Percentiles rank a stretch among this genome's conserved stretches.
Evolutionary conservation across 2,113 vertebrate genomes (phyloP).

Genomic region (Misgurnus mizolepis): DNA sequence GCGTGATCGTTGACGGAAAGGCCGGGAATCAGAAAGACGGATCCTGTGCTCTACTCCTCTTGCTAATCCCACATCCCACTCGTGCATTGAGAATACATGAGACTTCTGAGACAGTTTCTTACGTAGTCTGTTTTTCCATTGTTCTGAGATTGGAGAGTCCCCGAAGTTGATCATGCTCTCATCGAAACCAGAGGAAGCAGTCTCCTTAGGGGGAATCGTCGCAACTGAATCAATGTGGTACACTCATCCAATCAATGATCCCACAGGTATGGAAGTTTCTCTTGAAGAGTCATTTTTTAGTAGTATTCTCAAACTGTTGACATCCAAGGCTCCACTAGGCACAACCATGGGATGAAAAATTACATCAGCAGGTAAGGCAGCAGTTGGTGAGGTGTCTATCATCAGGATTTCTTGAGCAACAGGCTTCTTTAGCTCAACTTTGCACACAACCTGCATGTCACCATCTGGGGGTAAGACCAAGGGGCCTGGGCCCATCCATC

Average conservation of each 20-base stretch:
- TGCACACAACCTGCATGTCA: background rate
- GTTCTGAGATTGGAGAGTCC: background rate
- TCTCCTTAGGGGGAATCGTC: background rate
- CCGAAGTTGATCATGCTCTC: constrained; percentile 4
- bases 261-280: constrained; percentile 42
- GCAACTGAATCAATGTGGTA: background rate
- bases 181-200: background rate
- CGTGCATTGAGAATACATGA: constrained; percentile 28
- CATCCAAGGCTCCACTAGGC: constrained; percentile 30
- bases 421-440: background rate
- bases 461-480: background rate
- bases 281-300: constrained; percentile 29
- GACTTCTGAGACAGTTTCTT: constrained; percentile 22
- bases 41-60: constrained; percentile 25
- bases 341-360: constrained; percentile 30
- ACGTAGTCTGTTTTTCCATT: background rate
- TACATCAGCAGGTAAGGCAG: constrained; percentile 18
- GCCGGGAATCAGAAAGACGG: constrained; percentile 10
- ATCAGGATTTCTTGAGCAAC: constrained; percentile 13
- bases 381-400: constrained; percentile 2
- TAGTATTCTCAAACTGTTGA: constrained; percentile 20
- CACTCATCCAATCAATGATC: constrained; percentile 9
- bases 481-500: constrained; percentile 12
- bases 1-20: constrained; percentile 19
- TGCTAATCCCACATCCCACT: constrained; percentile 40